phyloP scores from a whole-genome alignment of 2,113 vertebrate species.

The Phrynosoma platyrhinos region DNA sequence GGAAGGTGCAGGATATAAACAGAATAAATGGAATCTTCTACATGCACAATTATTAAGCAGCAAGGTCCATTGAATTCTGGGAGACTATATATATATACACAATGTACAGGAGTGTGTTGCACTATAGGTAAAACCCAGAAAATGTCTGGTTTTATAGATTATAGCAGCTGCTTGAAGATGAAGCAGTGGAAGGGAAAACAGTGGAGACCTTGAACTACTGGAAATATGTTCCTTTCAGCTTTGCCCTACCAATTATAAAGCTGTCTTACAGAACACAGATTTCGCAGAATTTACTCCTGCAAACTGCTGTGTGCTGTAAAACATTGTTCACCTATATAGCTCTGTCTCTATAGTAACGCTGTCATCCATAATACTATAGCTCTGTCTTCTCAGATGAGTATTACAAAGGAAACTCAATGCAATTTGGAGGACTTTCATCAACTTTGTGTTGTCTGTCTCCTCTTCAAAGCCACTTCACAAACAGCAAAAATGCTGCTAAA shows the following conservation, averaged over 20 bases:
- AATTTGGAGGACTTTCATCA: neutral
- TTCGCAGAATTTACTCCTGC: neutral
- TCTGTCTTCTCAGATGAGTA: neutral
- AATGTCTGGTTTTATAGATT: neutral
- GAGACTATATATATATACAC: neutral
- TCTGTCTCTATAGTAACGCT: neutral
- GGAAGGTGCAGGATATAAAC: neutral
- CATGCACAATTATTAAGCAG: neutral
- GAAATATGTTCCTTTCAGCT: neutral
- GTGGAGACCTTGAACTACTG: neutral
- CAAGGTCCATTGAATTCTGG: neutral
- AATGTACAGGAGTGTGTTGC: too few relatives aligned
- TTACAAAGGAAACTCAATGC: neutral
- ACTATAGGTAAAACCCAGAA: neutral
- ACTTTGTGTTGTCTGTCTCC: neutral
- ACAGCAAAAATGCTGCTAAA: neutral
- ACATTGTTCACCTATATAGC: neutral
- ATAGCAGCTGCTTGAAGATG: neutral
- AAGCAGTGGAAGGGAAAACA: neutral
- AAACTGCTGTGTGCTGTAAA: constrained; percentile 29
- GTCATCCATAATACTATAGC: neutral
- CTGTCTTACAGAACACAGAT: constrained; percentile 15
- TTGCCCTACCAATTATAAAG: neutral
- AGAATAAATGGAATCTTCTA: neutral
- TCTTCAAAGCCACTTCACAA: constrained; percentile 6